phyloP scores from a whole-genome alignment of 2,797 vertebrate species.

The Tragelaphus eurycerus region DNA sequence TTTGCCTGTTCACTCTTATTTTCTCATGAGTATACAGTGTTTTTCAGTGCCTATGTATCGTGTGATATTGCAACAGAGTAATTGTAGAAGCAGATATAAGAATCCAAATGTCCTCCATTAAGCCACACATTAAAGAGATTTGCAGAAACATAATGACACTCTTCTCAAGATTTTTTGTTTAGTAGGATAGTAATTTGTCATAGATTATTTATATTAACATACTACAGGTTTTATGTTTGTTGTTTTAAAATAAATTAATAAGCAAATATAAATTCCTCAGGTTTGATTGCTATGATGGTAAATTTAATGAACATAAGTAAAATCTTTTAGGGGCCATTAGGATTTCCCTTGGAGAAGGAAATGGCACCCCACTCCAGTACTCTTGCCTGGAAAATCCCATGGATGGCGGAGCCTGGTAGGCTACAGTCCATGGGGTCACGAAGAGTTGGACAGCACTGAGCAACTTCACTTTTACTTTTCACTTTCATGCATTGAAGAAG shows the following conservation, averaged over 20 bases:
- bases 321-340: not conserved
- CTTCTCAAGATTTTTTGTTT: not conserved
- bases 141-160: not conserved
- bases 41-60: not conserved
- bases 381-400: too few relatives aligned
- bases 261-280: not conserved
- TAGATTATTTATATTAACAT: not conserved
- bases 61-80: not conserved
- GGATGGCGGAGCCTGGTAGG: too few relatives aligned
- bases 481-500: too few relatives aligned
- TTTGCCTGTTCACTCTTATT: not conserved
- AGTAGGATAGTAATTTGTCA: not conserved
- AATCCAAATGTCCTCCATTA: not conserved
- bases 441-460: fast-evolving
- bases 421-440: too few relatives aligned
- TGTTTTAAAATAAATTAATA: not conserved
- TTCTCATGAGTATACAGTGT: not conserved
- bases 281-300: not conserved
- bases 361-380: too few relatives aligned
- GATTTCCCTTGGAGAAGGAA: not conserved
- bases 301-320: not conserved
- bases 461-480: too few relatives aligned
- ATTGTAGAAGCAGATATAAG: not conserved
- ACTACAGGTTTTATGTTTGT: not conserved
- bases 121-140: not conserved